Percentiles rank a stretch among this genome's conserved stretches.
Conservation (phyloP, 2,888 invertebrate genomes). For the Idaea aversata region DNA sequence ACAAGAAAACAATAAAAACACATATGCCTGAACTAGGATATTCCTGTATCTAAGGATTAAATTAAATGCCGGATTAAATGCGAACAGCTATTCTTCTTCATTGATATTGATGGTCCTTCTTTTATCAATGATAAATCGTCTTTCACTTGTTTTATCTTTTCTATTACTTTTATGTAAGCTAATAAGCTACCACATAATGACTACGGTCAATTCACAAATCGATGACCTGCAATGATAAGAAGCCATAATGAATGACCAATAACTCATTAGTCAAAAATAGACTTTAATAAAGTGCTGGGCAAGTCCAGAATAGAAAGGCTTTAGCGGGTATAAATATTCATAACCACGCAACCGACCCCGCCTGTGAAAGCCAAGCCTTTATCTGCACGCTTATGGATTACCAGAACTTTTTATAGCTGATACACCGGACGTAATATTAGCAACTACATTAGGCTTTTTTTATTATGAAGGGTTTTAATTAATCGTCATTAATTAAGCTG, state of each 20-base stretch:
- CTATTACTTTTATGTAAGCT: neutral
- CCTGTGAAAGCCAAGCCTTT: slow-evolving; percentile 61
- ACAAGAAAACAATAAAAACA: no score
- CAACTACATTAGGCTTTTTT: neutral
- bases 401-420: neutral
- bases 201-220: slow-evolving; percentile 8
- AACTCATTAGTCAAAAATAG: slow-evolving; percentile 38
- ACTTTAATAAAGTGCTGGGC: slow-evolving; percentile 45
- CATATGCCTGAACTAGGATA: no score
- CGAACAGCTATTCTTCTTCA: neutral
- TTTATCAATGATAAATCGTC: neutral
- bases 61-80: no score
- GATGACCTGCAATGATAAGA: slow-evolving; percentile 32
- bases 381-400: slow-evolving; percentile 51
- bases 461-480: neutral
- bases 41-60: no score
- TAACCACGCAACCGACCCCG: slow-evolving; percentile 64
- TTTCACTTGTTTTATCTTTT: neutral
- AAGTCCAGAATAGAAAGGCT: slow-evolving; percentile 47
- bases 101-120: neutral
- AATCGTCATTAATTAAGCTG: neutral
- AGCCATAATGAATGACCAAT: slow-evolving; percentile 9
- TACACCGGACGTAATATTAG: neutral
- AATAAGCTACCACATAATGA: neutral
- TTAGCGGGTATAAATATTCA: slow-evolving; percentile 62